These are phyloP conservation scores for Carlito syrichta DNA, from an alignment of 2,113 vertebrate genomes.

Conservation along the genomic window DNA sequence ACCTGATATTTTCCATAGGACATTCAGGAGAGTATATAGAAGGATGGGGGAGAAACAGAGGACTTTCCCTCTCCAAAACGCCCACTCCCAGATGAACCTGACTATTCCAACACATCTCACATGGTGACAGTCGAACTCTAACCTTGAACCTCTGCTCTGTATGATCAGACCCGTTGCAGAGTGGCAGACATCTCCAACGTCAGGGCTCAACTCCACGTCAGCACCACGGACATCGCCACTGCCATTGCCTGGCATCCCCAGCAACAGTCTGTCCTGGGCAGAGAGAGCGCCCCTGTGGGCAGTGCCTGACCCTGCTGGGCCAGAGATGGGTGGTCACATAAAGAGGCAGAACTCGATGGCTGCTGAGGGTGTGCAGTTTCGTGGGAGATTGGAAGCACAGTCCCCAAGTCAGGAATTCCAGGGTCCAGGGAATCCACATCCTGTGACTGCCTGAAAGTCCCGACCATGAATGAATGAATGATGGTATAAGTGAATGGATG, in stretches of 20 bases:
- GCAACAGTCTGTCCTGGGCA: background rate
- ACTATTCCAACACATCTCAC: too few relatives aligned
- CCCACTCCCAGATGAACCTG: background rate
- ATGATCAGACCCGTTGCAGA: background rate
- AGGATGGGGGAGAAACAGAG: background rate
- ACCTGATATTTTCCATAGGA: background rate
- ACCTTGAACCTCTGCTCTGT: background rate
- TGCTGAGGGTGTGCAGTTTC: background rate
- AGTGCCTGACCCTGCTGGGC: background rate
- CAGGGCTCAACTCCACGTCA: background rate
- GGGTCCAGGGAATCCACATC: background rate
- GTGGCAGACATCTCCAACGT: background rate
- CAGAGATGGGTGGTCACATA: background rate
- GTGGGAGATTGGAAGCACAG: background rate
- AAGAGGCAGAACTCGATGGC: background rate
- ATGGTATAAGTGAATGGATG: background rate
- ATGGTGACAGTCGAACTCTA: background rate
- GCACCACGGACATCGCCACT: background rate
- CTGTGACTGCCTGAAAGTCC: background rate
- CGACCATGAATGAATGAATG: background rate
- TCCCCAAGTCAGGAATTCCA: background rate
- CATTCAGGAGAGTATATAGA: background rate
- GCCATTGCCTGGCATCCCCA: background rate
- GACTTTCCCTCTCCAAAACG: too few relatives aligned
- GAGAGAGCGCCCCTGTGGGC: background rate